These are phyloP conservation scores for Sarcophaga bullata DNA, from an alignment of 1,140 invertebrate genomes.

Conservation along the genomic window DNA sequence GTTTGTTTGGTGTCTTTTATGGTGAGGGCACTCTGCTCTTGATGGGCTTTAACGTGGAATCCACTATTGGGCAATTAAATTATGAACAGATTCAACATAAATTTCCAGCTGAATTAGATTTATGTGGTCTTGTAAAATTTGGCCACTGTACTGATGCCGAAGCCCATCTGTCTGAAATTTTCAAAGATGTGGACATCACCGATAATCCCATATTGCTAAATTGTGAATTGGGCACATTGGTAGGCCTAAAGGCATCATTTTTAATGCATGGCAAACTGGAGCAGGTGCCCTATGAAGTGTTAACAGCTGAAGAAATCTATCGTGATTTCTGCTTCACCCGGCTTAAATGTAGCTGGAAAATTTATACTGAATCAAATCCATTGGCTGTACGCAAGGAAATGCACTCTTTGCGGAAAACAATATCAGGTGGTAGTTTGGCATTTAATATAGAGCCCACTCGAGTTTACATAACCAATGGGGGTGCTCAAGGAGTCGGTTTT, in stretches of 20 bases:
- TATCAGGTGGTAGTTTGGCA: conserved; percentile 63
- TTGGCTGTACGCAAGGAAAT: conserved; percentile 69
- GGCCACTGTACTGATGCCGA: conserved; percentile 69
- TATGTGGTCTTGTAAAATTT: conserved; percentile 77
- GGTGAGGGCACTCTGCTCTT: conserved; percentile 74
- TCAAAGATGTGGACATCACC: conserved; percentile 79
- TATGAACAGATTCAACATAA: conserved; percentile 72
- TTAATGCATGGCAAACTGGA: conserved; percentile 78
- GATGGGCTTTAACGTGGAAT: conserved; percentile 73
- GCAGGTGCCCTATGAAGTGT: conserved; percentile 71
- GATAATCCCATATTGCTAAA: conserved; percentile 78
- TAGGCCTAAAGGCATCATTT: conserved; percentile 73
- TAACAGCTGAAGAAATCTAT: conserved; percentile 72
- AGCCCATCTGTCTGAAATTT: conserved; percentile 70
- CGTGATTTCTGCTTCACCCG: conserved; percentile 76
- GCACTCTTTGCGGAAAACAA: conserved; percentile 70
- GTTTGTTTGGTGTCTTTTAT: conserved; percentile 78
- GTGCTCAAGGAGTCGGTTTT: conserved; percentile 33
- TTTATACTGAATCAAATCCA: conserved; percentile 66
- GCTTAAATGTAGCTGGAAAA: conserved; percentile 69
- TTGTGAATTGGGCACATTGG: conserved; percentile 68
- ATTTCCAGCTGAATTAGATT: conserved; percentile 78
- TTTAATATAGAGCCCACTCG: conserved; percentile 58
- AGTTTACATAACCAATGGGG: conserved; percentile 56
- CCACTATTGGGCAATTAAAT: conserved; percentile 68